A percentile compares a stretch with the other conserved stretches of the same genome.
phyloP scores from a whole-genome alignment of 2,888 invertebrate species.

The Lampropteryx suffumata region DNA sequence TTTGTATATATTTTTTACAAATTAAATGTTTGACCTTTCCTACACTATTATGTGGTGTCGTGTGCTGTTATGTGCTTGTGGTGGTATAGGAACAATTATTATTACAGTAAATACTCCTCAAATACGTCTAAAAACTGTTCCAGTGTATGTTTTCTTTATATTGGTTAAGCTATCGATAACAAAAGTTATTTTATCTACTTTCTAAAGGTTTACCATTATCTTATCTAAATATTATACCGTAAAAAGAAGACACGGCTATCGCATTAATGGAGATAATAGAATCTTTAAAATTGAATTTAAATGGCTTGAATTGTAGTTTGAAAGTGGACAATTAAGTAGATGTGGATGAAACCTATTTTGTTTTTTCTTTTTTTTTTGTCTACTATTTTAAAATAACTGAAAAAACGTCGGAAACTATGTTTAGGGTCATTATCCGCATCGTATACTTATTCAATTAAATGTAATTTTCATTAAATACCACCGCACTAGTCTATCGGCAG shows the following conservation, averaged over 20 bases:
- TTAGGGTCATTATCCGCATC: not conserved
- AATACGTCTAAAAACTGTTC: no score
- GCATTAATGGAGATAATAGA: conserved; percentile 30
- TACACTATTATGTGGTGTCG: no score
- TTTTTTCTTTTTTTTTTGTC: not conserved
- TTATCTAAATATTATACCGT: conserved; percentile 21
- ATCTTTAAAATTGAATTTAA: conserved; percentile 19
- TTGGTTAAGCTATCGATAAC: conserved; percentile 13
- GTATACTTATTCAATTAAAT: conserved; percentile 14
- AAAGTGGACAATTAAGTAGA: conserved; percentile 1
- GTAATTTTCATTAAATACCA: conserved; percentile 9
- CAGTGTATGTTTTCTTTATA: no score
- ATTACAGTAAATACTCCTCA: no score
- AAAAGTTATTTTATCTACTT: conserved; percentile 7
- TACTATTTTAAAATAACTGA: not conserved
- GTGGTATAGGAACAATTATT: no score
- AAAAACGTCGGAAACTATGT: no score
- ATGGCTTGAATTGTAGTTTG: conserved; percentile 2
- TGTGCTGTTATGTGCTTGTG: no score
- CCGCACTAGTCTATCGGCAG: not conserved
- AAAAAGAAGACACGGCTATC: conserved; percentile 28
- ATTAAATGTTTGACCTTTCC: no score
- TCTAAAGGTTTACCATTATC: conserved; percentile 12
- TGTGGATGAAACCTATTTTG: not conserved
- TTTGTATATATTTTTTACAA: no score